These are phyloP conservation scores for Apotomis betuletana DNA, from an alignment of 2,888 invertebrate genomes.

Conservation along the genomic window DNA sequence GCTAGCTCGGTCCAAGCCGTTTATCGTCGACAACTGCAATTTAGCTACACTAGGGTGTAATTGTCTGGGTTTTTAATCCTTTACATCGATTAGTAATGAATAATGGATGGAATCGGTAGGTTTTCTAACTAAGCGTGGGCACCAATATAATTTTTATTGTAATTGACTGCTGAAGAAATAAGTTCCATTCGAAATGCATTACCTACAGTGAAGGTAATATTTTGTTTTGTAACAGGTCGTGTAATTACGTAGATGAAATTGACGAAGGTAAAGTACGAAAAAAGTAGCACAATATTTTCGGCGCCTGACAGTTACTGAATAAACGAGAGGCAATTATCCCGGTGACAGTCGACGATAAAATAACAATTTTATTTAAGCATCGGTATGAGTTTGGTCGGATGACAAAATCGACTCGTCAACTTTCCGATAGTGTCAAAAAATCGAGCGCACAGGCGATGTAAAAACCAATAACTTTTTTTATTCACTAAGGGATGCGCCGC, in stretches of 20 bases:
- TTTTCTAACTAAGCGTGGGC: not conserved
- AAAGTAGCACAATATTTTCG: not conserved
- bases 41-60: not conserved
- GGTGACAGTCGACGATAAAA: not conserved
- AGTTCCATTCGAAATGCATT: too few species aligned
- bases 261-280: not conserved
- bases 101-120: not conserved
- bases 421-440: not conserved
- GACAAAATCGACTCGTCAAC: not conserved
- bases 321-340: not conserved
- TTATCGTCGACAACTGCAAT: slow-evolving; percentile 42
- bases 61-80: slow-evolving; percentile 14
- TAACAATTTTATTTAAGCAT: not conserved
- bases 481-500: not conserved
- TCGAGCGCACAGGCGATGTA: not conserved
- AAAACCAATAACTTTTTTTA: slow-evolving; percentile 1
- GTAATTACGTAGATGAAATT: not conserved
- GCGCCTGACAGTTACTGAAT: not conserved
- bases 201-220: too few species aligned
- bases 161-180: too few species aligned
- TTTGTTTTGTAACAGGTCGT: too few species aligned
- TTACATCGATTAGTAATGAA: slow-evolving; percentile 14
- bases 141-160: too few species aligned
- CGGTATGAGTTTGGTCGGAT: not conserved
- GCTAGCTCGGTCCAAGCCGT: slow-evolving; percentile 40